Conservation (phyloP, 2,797 vertebrate genomes). For the Sebastes vulpes region DNA sequence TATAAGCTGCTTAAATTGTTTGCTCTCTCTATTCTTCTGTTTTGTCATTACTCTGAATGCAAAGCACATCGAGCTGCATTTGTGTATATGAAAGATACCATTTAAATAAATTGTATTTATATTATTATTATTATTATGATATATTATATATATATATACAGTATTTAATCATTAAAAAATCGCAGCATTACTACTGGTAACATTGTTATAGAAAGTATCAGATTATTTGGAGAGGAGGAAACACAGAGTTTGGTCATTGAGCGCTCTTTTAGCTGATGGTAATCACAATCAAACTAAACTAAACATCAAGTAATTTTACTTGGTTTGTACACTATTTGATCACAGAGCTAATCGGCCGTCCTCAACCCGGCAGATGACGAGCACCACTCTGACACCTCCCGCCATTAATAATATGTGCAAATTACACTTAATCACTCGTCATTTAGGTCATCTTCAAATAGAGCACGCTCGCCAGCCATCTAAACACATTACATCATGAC, state of each 20-base stretch:
- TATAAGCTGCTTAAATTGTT: not conserved
- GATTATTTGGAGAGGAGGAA: not conserved
- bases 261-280: not conserved
- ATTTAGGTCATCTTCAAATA: slow-evolving; percentile 76
- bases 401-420: slow-evolving; percentile 71
- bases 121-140: no score
- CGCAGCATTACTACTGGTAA: not conserved
- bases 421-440: slow-evolving; percentile 83
- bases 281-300: not conserved
- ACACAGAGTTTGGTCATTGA: not conserved
- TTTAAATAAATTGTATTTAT: not conserved
- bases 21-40: not conserved
- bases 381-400: slow-evolving; percentile 44
- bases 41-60: not conserved
- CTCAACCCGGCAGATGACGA: slow-evolving; percentile 44
- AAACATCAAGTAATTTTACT: slow-evolving; percentile 13
- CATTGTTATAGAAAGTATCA: not conserved
- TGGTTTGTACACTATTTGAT: slow-evolving; percentile 51
- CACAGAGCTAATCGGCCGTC: slow-evolving; percentile 38
- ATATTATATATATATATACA: no score
- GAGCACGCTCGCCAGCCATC: slow-evolving; percentile 68
- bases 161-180: not conserved
- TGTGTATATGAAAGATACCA: not conserved
- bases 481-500: slow-evolving; percentile 73
- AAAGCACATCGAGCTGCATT: not conserved